Conservation (phyloP, 2,888 invertebrate species). For the Rhyacophila evoluta region DNA sequence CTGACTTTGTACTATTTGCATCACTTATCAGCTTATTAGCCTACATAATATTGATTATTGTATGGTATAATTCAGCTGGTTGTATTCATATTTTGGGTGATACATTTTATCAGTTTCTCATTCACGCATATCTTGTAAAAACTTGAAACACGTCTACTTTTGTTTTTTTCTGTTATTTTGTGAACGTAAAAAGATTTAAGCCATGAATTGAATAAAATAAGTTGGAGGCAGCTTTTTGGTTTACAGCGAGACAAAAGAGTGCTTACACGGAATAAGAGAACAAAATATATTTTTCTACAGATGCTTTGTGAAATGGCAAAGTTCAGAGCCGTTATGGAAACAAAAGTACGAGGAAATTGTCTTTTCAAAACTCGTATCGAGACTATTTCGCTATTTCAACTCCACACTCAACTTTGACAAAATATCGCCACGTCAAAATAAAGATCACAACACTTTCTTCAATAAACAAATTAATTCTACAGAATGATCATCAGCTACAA, state of each 20-base stretch:
- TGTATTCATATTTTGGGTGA: too few species aligned
- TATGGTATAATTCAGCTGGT: too few species aligned
- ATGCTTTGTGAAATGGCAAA: constrained; percentile 22
- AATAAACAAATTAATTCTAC: too few species aligned
- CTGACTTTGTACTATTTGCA: too few species aligned
- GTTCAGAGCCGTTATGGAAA: constrained; percentile 9
- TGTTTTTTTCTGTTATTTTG: not conserved
- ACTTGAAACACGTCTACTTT: not conserved
- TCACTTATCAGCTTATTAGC: too few species aligned
- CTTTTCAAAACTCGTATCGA: not conserved
- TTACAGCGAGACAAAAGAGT: constrained; percentile 13
- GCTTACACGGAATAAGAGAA: constrained; percentile 14
- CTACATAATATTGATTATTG: too few species aligned
- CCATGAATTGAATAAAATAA: constrained; percentile 17
- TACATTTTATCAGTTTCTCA: too few species aligned
- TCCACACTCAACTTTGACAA: not conserved
- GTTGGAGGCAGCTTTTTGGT: not conserved
- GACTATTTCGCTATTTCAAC: not conserved
- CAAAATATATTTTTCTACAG: constrained; percentile 4
- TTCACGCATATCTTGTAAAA: too few species aligned
- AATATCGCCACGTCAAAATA: not conserved
- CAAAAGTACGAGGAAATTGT: not conserved
- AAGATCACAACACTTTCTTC: too few species aligned
- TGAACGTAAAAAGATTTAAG: not conserved
- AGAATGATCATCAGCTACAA: too few species aligned